Evolutionary conservation across 2,888 invertebrate genomes (phyloP).

Genomic region (Drosophila tripunctata): DNA sequence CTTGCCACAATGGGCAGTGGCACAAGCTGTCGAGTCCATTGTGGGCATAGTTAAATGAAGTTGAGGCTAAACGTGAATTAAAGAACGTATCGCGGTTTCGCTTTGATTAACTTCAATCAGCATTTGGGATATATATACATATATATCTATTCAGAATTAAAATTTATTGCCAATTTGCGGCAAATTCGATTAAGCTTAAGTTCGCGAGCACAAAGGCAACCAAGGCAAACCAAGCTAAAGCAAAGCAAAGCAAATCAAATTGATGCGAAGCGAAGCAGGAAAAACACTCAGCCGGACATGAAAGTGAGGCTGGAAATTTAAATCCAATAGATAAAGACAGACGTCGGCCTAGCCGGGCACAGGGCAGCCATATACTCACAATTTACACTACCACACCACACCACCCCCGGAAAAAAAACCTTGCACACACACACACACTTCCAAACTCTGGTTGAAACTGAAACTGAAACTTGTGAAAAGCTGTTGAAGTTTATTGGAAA

Average conservation of each 20-base stretch:
- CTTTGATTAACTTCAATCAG: slow-evolving; percentile 75
- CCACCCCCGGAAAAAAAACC: too few species aligned
- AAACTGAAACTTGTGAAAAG: slow-evolving; percentile 64
- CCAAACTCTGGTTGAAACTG: slow-evolving; percentile 18
- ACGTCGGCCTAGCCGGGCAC: slow-evolving; percentile 30
- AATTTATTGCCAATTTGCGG: slow-evolving; percentile 82
- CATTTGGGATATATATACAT: too few species aligned
- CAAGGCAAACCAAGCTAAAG: slow-evolving; percentile 5
- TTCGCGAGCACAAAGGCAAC: slow-evolving; percentile 48
- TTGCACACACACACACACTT: slow-evolving; percentile 43
- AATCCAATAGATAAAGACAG: slow-evolving; percentile 78
- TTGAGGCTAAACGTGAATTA: slow-evolving; percentile 14
- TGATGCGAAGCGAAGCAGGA: slow-evolving; percentile 52
- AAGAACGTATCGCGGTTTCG: slow-evolving; percentile 16
- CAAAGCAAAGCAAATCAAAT: slow-evolving; percentile 29
- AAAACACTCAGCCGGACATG: slow-evolving; percentile 74
- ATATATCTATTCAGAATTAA: slow-evolving; percentile 73
- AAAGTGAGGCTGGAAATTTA: slow-evolving; percentile 70
- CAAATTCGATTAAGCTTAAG: slow-evolving; percentile 80
- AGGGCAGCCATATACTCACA: slow-evolving; percentile 8
- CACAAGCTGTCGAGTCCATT: slow-evolving; percentile 33
- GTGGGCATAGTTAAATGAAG: slow-evolving; percentile 42
- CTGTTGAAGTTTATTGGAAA: slow-evolving; percentile 81
- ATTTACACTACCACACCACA: slow-evolving; percentile 35
- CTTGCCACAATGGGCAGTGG: slow-evolving; percentile 29